phyloP scores from a whole-genome alignment of 2,797 vertebrate species.

The Gallinago stenura region DNA sequence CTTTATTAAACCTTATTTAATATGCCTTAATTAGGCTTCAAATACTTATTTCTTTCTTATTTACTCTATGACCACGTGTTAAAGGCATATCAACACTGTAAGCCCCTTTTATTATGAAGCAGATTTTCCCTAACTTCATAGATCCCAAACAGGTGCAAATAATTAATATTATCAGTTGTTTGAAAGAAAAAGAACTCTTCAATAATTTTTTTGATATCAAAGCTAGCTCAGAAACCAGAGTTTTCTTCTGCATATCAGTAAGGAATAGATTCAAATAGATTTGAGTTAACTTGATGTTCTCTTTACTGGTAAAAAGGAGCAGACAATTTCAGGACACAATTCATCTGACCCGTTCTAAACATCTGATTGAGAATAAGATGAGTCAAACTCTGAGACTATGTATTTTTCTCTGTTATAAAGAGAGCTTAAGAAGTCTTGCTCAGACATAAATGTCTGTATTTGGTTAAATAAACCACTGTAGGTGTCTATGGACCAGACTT shows the following conservation, averaged over 20 bases:
- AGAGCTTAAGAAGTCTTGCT: background rate
- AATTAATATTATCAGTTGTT: background rate
- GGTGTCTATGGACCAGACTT: background rate
- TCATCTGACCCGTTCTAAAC: background rate
- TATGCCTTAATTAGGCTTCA: background rate
- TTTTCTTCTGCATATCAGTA: background rate
- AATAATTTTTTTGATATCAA: background rate
- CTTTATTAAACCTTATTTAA: background rate
- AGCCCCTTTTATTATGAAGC: background rate
- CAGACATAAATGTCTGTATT: background rate
- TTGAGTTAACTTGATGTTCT: background rate
- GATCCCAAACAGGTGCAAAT: background rate
- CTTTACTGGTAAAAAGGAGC: background rate
- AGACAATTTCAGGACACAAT: background rate
- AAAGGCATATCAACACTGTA: background rate
- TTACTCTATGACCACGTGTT: background rate
- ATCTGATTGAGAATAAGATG: background rate
- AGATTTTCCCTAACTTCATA: background rate
- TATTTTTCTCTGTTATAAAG: background rate
- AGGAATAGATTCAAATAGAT: background rate
- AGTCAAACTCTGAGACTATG: background rate
- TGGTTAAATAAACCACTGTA: background rate
- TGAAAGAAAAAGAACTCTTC: background rate
- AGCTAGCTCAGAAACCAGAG: background rate
- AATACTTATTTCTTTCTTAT: background rate